Percentiles rank a stretch among this genome's conserved stretches.
phyloP scores from a whole-genome alignment of 2,797 vertebrate species.

The Hyperoplus lanceolatus region DNA sequence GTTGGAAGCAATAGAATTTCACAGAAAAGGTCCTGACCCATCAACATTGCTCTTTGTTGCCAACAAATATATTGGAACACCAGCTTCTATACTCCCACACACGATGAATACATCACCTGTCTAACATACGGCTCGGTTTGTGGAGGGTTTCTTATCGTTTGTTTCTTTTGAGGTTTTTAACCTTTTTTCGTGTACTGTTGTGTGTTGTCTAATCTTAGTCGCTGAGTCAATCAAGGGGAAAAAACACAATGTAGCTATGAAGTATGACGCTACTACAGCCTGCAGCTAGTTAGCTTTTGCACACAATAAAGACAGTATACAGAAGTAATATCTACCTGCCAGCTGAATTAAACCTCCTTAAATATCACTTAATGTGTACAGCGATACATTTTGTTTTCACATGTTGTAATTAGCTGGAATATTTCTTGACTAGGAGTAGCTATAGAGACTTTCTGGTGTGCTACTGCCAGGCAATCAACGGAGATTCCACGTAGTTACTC shows the following conservation, averaged over 20 bases:
- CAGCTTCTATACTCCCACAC: background rate
- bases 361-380: background rate
- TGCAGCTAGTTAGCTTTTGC: background rate
- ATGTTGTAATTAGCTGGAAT: background rate
- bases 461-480: background rate
- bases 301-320: background rate
- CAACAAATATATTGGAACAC: conserved; percentile 40
- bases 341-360: background rate
- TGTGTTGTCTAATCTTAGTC: background rate
- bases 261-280: background rate
- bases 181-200: background rate
- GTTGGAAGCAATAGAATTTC: conserved; percentile 66
- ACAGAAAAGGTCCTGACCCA: conserved; percentile 54
- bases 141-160: background rate
- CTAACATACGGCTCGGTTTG: conserved; percentile 11
- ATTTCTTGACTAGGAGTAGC: background rate
- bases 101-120: conserved; percentile 39
- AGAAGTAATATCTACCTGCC: background rate
- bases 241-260: background rate
- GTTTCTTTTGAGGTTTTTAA: conserved; percentile 3
- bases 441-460: background rate
- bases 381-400: background rate
- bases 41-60: conserved; percentile 41
- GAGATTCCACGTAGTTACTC: conserved; percentile 1
- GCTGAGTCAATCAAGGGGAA: background rate